These are phyloP conservation scores for Hyposoter didymator DNA, from an alignment of 2,888 invertebrate genomes.

Conservation along the genomic window DNA sequence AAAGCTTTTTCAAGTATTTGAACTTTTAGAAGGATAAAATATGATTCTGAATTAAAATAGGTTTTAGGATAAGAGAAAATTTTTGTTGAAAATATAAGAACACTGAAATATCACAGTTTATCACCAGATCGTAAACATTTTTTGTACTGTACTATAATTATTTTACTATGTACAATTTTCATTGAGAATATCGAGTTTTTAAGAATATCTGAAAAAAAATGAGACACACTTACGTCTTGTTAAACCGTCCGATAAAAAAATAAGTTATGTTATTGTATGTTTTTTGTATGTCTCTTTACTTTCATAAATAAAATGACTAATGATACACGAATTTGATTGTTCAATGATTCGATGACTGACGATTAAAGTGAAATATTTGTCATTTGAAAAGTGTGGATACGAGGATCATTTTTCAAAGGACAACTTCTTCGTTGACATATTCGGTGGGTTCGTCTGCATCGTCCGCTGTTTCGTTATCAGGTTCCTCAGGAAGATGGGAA, in stretches of 20 bases:
- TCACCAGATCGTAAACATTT: conserved; percentile 59
- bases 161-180: conserved; percentile 54
- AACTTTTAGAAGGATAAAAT: background rate
- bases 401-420: background rate
- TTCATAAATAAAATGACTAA: conserved; percentile 67
- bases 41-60: background rate
- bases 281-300: conserved; percentile 72
- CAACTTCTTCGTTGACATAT: conserved; percentile 5
- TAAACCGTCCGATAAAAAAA: conserved; percentile 73
- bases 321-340: conserved; percentile 8
- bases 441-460: conserved; percentile 20
- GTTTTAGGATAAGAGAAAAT: background rate
- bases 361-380: background rate
- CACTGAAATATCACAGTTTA: conserved; percentile 56
- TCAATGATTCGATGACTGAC: background rate
- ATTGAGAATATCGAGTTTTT: conserved; percentile 51
- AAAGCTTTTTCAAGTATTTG: background rate
- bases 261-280: conserved; percentile 70
- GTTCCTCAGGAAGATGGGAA: background rate
- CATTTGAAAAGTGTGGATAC: background rate
- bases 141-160: conserved; percentile 64
- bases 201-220: conserved; percentile 41
- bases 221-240: conserved; percentile 54
- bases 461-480: conserved; percentile 10
- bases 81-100: background rate